phyloP scores from a whole-genome alignment of 2,113 vertebrate species.

The Entomyzon cyanotis region DNA sequence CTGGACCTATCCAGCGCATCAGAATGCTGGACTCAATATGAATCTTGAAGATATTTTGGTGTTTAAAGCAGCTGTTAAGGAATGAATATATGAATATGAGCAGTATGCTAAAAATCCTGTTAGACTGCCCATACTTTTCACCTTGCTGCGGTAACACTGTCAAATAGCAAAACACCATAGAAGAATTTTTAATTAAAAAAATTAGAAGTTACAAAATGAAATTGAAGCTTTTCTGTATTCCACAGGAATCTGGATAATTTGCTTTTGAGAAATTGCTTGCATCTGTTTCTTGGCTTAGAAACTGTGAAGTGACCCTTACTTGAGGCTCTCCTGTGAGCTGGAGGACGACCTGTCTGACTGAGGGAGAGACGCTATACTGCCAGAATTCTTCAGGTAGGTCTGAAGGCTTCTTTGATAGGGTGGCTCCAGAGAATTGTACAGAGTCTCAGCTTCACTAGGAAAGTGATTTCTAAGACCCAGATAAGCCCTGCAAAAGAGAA shows the following conservation, averaged over 20 bases:
- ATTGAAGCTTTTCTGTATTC: background rate
- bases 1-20: background rate
- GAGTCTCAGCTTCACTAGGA: conserved; percentile 85
- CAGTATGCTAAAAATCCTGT: background rate
- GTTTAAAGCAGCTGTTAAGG: background rate
- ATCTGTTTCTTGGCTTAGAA: background rate
- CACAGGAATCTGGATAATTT: background rate
- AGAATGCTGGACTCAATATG: background rate
- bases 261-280: background rate
- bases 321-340: conserved; percentile 97
- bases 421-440: conserved; percentile 91
- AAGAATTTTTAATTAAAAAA: background rate
- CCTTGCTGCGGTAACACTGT: background rate
- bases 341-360: conserved; percentile 98
- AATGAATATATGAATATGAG: background rate
- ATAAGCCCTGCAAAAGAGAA: conserved; percentile 82
- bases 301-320: conserved; percentile 78
- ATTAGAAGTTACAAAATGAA: background rate
- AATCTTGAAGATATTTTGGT: background rate
- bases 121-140: background rate
- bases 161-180: accelerated
- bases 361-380: conserved; percentile 92
- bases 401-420: conserved; percentile 95
- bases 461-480: conserved; percentile 95
- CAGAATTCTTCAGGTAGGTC: conserved; percentile 89